Evolutionary conservation across 2,797 vertebrate genomes (phyloP).

Genomic region (Acipenser ruthenus): DNA sequence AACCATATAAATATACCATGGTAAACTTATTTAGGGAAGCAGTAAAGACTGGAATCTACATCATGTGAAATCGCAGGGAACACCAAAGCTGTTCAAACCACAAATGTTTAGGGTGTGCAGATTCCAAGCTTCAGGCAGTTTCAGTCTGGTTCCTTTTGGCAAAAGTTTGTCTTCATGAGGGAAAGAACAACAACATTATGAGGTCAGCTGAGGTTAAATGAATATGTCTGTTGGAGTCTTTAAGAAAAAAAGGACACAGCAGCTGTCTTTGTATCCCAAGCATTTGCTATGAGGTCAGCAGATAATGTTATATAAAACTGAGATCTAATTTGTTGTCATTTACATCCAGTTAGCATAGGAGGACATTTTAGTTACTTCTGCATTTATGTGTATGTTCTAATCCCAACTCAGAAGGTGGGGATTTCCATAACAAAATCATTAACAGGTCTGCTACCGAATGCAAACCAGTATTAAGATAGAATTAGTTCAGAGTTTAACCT

Average conservation of each 20-base stretch:
- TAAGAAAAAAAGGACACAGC: constrained; percentile 13
- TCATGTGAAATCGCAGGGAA: neutral
- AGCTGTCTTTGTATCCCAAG: neutral
- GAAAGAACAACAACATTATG: constrained; percentile 26
- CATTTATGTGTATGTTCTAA: constrained; percentile 26
- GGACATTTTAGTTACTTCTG: constrained; percentile 17
- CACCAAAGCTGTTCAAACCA: neutral
- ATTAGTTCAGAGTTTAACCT: neutral
- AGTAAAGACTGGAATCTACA: neutral
- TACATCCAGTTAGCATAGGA: constrained; percentile 8
- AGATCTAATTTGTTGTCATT: constrained; percentile 11
- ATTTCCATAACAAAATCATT: neutral
- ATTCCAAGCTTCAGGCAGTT: constrained; percentile 28
- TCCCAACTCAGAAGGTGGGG: neutral
- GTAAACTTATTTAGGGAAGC: too few species aligned
- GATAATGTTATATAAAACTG: constrained; percentile 20
- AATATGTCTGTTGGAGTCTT: constrained; percentile 24
- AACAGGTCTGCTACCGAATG: neutral
- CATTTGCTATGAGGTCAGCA: constrained; percentile 11
- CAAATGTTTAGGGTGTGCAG: constrained; percentile 1
- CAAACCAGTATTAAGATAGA: neutral
- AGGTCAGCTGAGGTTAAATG: constrained; percentile 31
- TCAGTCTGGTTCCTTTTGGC: constrained; percentile 34
- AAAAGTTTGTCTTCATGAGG: constrained; percentile 44
- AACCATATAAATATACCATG: too few species aligned